Base-by-base conservation (phyloP, 2,888 invertebrate genomes). In the Gryllus longicercus region DNA sequence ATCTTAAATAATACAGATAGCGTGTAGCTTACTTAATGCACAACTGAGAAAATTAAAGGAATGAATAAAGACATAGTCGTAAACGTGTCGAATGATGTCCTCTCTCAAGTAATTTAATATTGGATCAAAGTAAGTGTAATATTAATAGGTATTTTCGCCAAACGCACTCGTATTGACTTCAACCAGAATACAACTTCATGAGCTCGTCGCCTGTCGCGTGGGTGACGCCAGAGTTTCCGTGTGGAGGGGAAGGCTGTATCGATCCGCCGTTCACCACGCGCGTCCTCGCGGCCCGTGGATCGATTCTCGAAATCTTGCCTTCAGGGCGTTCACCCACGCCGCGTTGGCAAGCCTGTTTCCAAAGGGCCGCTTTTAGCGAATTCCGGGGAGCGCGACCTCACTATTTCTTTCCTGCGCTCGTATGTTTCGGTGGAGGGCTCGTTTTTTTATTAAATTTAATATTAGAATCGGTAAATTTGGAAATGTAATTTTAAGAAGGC, bases 401-500 rank as follows among this genome's bases (percentile, higher is more conserved):
- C 38, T 38, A 38, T 63, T 63, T 63, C n/a, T 14, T 63, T 63
- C n/a, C 63, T 4, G n/a, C 63, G 63, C 63, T 14, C 14, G 16
- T 18, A n/a, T 63, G 63, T 63, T 63, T 63, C 63, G 16, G 63
- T 0, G 8, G n/a, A 63, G 16, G 63, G 14, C n/a, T 14, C n/a
- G n/a, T 63, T 14, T 63, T 63, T 63, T 63, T 63, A 63, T 63
- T 63, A 63, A 63, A 63, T 63, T 63, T 63, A 63, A 63, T 63
- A 63, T 14, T 63, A 63, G 63, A 63, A 63, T 63, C 16, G 63
- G 63, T 63, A 63, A 63, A 63, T 14, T 63, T 63, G n/a, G 63
- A 63, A 63, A 63, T n/a, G 63, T 63, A 63, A 63, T 63, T 63
- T 63, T 63, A 63, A 63, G 63, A 63, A n/a, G 16, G 63, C 63